Conservation (phyloP, 2,113 vertebrate species). For the Nettapus auritus region DNA sequence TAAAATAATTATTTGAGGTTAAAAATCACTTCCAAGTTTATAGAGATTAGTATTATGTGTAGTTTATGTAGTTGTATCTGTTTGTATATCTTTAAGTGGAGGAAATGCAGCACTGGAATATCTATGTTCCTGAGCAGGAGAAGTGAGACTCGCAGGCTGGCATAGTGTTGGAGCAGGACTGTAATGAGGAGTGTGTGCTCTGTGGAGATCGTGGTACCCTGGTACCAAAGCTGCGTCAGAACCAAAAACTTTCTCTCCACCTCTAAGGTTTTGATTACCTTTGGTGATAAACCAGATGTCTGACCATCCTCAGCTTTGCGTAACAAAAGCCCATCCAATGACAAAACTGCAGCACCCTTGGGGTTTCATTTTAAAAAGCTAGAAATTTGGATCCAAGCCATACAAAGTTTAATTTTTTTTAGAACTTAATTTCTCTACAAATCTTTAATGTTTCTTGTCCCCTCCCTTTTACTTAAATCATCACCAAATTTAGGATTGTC, state of each 20-base stretch:
- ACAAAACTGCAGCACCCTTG: neutral
- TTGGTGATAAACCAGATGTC: neutral
- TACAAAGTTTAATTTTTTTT: neutral
- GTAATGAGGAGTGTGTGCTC: fast-evolving
- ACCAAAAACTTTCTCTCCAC: neutral
- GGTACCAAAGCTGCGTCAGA: neutral
- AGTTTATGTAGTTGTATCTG: neutral
- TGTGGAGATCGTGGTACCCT: neutral
- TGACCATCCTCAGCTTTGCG: fast-evolving
- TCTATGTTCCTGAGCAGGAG: neutral
- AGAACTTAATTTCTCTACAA: neutral
- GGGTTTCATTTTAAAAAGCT: neutral
- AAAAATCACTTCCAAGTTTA: neutral
- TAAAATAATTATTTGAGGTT: neutral
- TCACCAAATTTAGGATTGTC: neutral
- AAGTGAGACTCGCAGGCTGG: neutral
- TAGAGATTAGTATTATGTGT: neutral
- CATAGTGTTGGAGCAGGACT: neutral
- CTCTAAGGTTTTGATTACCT: neutral
- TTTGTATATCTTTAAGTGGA: neutral
- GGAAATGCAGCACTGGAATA: neutral
- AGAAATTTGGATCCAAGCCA: neutral
- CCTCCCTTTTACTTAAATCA: neutral
- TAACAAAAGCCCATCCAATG: neutral
- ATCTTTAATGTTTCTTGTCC: neutral